Evolutionary conservation across 2,113 vertebrate species (phyloP).

Genomic region (Panthera uncia): DNA sequence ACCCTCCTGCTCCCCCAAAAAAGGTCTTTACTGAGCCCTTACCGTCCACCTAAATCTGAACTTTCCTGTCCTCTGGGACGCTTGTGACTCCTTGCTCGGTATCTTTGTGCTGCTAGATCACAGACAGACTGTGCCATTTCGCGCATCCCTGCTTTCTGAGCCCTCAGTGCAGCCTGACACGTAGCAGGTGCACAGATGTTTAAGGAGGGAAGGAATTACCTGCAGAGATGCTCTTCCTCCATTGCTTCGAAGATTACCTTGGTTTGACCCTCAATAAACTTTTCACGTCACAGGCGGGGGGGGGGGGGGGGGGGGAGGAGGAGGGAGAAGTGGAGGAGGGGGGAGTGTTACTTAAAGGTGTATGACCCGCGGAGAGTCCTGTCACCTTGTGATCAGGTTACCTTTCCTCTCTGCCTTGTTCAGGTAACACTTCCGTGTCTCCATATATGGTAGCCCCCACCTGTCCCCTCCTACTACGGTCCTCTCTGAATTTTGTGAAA

Average conservation of each 20-base stretch:
- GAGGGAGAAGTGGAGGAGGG: no score
- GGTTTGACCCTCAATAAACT: neutral
- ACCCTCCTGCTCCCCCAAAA: neutral
- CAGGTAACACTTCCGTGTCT: neutral
- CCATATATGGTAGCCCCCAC: neutral
- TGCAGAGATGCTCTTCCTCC: neutral
- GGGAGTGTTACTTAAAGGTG: fast-evolving
- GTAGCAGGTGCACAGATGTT: fast-evolving
- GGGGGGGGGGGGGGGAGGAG: neutral
- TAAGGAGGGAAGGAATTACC: no score
- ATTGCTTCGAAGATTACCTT: neutral
- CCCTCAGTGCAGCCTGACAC: neutral
- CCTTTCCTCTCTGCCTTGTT: neutral
- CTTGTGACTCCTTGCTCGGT: neutral
- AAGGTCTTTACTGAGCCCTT: neutral
- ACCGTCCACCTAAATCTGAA: neutral
- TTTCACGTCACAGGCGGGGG: neutral
- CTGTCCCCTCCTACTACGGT: neutral
- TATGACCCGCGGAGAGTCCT: neutral
- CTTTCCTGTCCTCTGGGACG: neutral
- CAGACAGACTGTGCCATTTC: neutral
- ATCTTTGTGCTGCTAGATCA: neutral
- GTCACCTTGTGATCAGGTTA: neutral
- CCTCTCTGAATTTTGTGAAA: neutral
- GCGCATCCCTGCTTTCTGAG: neutral